Base-by-base conservation (phyloP, 1,140 invertebrate genomes). In the Hylyphantes graminicola region DNA sequence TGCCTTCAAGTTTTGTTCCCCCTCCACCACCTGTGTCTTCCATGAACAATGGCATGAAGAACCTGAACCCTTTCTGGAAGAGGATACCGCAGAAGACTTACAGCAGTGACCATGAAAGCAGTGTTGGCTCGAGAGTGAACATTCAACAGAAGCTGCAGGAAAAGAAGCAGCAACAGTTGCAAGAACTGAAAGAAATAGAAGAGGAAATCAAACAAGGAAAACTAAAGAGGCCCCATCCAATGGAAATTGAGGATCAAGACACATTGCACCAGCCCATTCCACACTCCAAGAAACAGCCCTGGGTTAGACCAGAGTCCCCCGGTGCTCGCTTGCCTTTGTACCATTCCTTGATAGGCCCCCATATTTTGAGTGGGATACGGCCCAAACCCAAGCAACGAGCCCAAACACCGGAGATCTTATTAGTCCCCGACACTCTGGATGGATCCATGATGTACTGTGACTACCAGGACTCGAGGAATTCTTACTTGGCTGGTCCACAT, bases 111-210 rank as follows among this genome's bases (percentile, higher is more conserved):
- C 93, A 93, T 85, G 94, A 95, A 88, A 93, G 92, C 48, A 93
- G 93, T 86, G 92, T 94, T 2, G 93, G 94, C 0, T 95, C 94
- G 2, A 91, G 93, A 15, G 93, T 96, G 3, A 95, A 96, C 86
- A 96, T 96, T 85, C 93, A 95, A 86, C 94, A 95, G 87, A 96
- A 96, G 88, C 89, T 96, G 1, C 93, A 95, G 87, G 95, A 96
- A 88, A 96, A 96, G 89, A 96, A 96, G 86, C 94, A 95, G 87
- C 95, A 96, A 86, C 95, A 96, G 86, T 89, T 96, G 5, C 94
- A 95, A 0, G 95, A 96, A 88, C 88, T 96, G 12, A 91, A 93
- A 79, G 91, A 92, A 68, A 93, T 94, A 9, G 95, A 96, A 86
- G 94, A 96, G 87, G 89, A 90, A 86, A 96, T 96, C n/a, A 95